Evolutionary conservation across 2,888 invertebrate genomes (phyloP).

Genomic region (Zele albiditarsus): DNA sequence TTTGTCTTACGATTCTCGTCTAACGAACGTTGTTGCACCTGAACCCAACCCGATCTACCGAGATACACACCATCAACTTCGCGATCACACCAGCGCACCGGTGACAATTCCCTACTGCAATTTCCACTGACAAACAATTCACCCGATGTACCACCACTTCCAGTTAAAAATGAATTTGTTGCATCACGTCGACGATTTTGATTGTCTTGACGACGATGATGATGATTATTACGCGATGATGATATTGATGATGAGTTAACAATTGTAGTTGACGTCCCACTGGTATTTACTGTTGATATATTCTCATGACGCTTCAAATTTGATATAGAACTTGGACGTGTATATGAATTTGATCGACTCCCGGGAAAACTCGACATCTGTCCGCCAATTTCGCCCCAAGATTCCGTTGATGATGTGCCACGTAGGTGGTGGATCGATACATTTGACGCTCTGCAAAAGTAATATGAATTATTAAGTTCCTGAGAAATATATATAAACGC

Average conservation of each 20-base stretch:
- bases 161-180: constrained; percentile 65
- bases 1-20: constrained; percentile 74
- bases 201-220: constrained; percentile 55
- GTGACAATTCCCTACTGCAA: constrained; percentile 75
- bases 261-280: constrained; percentile 53
- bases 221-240: constrained; percentile 43
- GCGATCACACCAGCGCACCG: constrained; percentile 77
- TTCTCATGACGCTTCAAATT: constrained; percentile 63
- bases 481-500: neutral
- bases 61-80: constrained; percentile 78
- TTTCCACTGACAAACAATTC: constrained; percentile 72
- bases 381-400: constrained; percentile 73
- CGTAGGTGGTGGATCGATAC: constrained; percentile 76
- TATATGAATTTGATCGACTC: constrained; percentile 52
- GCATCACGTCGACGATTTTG: constrained; percentile 62
- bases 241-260: constrained; percentile 59
- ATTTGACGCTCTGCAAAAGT: constrained; percentile 74
- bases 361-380: constrained; percentile 51
- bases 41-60: constrained; percentile 76
- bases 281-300: constrained; percentile 20
- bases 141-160: constrained; percentile 72
- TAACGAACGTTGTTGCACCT: constrained; percentile 76
- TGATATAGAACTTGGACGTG: constrained; percentile 63
- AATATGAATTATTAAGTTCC: neutral
- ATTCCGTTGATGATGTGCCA: constrained; percentile 75